Base-by-base conservation (phyloP, 2,113 vertebrate genomes). In the Ophiodon elongatus region DNA sequence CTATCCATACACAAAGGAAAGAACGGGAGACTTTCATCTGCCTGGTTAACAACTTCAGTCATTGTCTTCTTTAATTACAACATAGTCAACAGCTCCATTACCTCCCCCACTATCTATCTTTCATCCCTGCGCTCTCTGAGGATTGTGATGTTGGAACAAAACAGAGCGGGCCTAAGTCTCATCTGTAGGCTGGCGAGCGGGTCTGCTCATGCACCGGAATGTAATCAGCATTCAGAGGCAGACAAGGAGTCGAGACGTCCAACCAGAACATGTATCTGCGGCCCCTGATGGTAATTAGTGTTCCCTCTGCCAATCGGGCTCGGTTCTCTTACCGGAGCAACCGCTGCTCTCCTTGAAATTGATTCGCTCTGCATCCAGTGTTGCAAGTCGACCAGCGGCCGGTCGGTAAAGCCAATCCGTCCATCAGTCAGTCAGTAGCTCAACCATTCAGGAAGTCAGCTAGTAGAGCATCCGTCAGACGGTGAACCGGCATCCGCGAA, bases 21-120 rank as follows among this genome's bases (percentile, higher is more conserved):
- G 75, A 65, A 72, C 35, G 11, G 37, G 72, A 92, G 82, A 87
- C 87, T 88, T 84, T 83, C 84, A 91, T 91, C 90, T 86, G 86
- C 43, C 83, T 87, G 91, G 88, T 92, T 91, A 91, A 91, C 88
- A 93, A 88, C 89, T 91, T 85, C 88, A 90, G 68, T 89, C 88
- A 90, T 90, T 91, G 92, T 93, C 88, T 88, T 85, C 84, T 91
- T 91, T 94, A 92, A 93, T 93, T 91, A 93, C 85, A 92, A 91
- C 85, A 83, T 91, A 93, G 89, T 90, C 88, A 90, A 88, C 84
- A 89, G 90, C 86, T 94, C 84, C 83, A 90, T 90, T 89, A 87
- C 82, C 85, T 78, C 76, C 70, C 64, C 84, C 66, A 60, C 86
- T 76, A 86, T 89, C 88, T 85, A 67, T 86, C 84, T 91, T 89